phyloP scores from a whole-genome alignment of 2,797 vertebrate genomes.

The Triplophysa bombifrons region DNA sequence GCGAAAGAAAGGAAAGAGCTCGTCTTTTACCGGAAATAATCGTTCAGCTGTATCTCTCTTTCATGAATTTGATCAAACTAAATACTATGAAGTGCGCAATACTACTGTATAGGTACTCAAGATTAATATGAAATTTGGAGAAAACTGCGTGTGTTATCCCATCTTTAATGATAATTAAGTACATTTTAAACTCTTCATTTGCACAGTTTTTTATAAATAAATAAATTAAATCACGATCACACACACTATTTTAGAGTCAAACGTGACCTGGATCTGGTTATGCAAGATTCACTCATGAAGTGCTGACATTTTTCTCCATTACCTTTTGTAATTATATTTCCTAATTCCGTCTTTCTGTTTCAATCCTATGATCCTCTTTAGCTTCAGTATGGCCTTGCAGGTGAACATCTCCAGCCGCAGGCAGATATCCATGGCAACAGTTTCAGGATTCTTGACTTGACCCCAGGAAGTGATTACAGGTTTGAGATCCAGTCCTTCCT shows the following conservation, averaged over 20 bases:
- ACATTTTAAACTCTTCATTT: too few species aligned
- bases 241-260: not conserved
- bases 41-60: too few species aligned
- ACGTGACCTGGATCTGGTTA: not conserved
- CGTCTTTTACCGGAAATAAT: too few species aligned
- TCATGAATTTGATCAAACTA: too few species aligned
- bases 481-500: slow-evolving; percentile 81
- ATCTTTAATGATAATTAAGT: too few species aligned
- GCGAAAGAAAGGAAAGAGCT: too few species aligned
- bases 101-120: too few species aligned
- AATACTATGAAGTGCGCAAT: too few species aligned
- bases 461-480: slow-evolving; percentile 80
- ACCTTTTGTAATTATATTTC: not conserved
- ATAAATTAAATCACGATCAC: too few species aligned
- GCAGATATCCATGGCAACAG: slow-evolving; percentile 64
- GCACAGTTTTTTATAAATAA: too few species aligned
- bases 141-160: too few species aligned
- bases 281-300: not conserved
- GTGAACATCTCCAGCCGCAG: slow-evolving; percentile 64
- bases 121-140: too few species aligned
- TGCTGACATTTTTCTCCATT: not conserved
- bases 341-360: not conserved
- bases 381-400: slow-evolving; percentile 70
- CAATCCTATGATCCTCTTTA: slow-evolving; percentile 60
- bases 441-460: slow-evolving; percentile 77